Evolutionary conservation across 1,140 invertebrate genomes (phyloP).

Genomic region (Caenorhabditis remanei): DNA sequence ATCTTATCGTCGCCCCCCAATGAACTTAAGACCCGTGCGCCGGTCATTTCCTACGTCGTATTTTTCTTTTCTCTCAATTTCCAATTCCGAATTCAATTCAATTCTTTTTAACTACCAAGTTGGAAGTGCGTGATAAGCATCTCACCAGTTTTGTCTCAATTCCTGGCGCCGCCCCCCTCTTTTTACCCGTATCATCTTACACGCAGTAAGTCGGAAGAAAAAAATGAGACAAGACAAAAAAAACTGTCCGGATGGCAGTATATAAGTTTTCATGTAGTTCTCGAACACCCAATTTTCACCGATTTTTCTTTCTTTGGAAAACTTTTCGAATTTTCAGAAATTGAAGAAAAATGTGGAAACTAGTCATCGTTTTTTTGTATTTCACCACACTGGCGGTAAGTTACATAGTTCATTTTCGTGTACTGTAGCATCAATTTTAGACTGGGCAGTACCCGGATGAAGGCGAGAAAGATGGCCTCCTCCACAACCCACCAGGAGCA

Average conservation of each 20-base stretch:
- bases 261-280: neutral
- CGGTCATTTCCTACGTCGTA: conserved; percentile 15
- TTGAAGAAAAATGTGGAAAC: neutral
- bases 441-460: neutral
- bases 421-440: neutral
- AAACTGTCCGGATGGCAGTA: neutral
- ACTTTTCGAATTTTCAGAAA: neutral
- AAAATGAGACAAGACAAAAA: neutral
- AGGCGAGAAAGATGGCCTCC: neutral
- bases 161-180: neutral
- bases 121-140: conserved; percentile 53
- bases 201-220: conserved; percentile 21
- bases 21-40: neutral
- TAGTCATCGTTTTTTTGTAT: neutral
- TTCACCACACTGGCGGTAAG: neutral
- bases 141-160: conserved; percentile 16
- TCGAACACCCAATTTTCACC: neutral
- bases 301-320: neutral
- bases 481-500: neutral
- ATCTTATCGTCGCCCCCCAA: conserved; percentile 33
- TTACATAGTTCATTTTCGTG: neutral
- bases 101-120: conserved; percentile 11
- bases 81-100: conserved; percentile 28
- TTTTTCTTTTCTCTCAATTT: conserved; percentile 36
- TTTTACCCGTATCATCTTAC: conserved; percentile 1